Conservation (phyloP, 2,888 invertebrate genomes). For the Sminthurinus aureus region DNA sequence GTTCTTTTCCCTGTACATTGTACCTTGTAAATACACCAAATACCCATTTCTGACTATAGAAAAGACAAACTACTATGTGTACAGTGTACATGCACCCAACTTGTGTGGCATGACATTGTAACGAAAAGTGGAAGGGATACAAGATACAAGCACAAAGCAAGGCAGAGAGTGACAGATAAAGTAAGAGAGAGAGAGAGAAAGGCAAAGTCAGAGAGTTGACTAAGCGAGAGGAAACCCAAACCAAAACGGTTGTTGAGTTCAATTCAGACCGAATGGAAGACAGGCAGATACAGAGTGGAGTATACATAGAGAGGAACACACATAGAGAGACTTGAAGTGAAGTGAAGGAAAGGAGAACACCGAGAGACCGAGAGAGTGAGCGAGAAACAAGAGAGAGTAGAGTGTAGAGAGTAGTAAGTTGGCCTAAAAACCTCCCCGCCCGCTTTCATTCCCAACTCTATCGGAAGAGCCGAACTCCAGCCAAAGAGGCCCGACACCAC, state of each 20-base stretch:
- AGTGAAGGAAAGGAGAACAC: not conserved
- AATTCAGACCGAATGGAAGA: not conserved
- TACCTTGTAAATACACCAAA: too few relatives aligned
- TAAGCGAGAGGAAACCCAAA: slow-evolving; percentile 2
- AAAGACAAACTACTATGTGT: not conserved
- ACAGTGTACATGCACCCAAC: not conserved
- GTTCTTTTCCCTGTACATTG: too few relatives aligned
- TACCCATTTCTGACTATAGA: too few relatives aligned
- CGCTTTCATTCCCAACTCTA: slow-evolving; percentile 38
- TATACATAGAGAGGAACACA: slow-evolving; percentile 38
- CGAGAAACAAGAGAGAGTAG: slow-evolving; percentile 6
- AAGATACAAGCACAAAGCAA: slow-evolving; percentile 30
- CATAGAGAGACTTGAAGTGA: slow-evolving; percentile 38
- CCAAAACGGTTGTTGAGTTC: slow-evolving; percentile 28
- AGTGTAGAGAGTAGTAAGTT: slow-evolving; percentile 1
- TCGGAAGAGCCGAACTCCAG: slow-evolving; percentile 42
- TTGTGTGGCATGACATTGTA: not conserved
- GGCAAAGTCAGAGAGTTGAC: slow-evolving; percentile 9
- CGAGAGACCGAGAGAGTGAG: slow-evolving; percentile 20
- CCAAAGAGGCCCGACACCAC: slow-evolving; percentile 45
- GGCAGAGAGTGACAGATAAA: slow-evolving; percentile 9
- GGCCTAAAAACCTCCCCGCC: slow-evolving; percentile 37
- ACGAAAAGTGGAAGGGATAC: not conserved
- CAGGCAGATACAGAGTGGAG: too few relatives aligned
- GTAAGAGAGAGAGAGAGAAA: not conserved